Conservation (phyloP, 2,113 vertebrate species). For the Turnix velox region DNA sequence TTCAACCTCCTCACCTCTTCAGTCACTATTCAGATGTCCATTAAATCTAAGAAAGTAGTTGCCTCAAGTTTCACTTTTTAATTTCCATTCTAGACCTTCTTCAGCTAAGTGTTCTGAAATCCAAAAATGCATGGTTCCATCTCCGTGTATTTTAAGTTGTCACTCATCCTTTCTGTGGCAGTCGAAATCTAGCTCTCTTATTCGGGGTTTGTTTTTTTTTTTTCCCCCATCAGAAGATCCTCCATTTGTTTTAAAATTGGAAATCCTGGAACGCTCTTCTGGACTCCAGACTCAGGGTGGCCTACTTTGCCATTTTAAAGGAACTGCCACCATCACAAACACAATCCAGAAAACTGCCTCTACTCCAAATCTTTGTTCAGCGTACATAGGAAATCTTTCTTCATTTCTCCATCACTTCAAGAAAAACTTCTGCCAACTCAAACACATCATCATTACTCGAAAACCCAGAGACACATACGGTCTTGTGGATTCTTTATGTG, state of each 20-base stretch:
- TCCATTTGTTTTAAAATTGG: not conserved
- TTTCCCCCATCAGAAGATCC: not conserved
- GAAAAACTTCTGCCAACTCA: not conserved
- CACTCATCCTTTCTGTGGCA: not conserved
- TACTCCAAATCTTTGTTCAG: not conserved
- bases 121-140: not conserved
- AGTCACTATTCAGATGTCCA: not conserved
- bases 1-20: not conserved
- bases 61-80: not conserved
- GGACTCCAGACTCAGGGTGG: not conserved
- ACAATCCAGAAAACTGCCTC: not conserved
- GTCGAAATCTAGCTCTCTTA: not conserved
- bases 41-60: not conserved
- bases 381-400: not conserved
- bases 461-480: not conserved
- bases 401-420: not conserved
- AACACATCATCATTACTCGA: not conserved
- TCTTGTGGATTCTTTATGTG: not conserved
- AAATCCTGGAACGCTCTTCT: not conserved
- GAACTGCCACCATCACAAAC: not conserved
- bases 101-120: not conserved
- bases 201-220: fast-evolving
- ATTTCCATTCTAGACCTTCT: not conserved
- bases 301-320: not conserved
- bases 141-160: not conserved